Evolutionary conservation across 2,888 invertebrate genomes (phyloP), one percentile per base, ranked within the genome.

Genomic region (Eucera pruinosa): DNA sequence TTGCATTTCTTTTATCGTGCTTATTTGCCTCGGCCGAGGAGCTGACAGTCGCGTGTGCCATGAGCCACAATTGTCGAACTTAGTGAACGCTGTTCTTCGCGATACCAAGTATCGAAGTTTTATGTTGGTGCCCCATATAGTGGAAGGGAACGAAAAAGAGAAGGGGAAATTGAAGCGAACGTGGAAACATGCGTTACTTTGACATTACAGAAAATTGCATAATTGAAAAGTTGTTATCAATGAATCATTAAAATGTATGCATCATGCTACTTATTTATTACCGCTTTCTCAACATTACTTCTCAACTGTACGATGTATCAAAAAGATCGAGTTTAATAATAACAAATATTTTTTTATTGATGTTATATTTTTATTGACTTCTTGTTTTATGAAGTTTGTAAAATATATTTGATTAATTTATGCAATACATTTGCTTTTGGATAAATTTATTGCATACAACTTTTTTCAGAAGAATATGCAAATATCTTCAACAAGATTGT

Each of bases 41-140:
- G 68, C 65, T 55, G 52, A 68, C 78, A 55, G 77, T 72, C 77
- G 85, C 77, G 80, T 87, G 79, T 64, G 87, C 87, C 88, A 89
- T 88, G 86, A 82, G 82, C 66, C 61, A 52, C 75, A 66, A 80
- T 71, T 69, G 50, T 65, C 78, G 71, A 65, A 80, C 80, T 76
- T 82, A 80, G 71, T 82, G 81, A 82, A 70, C 81, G 78, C 76
- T 78, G 65, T 65, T 77, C 47, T 58, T 61, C 68, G 54, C 74
- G 72, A 68, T 79, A 78, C 43, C 52, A 50, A 68, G 52, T 50
- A 61, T 70, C 66, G 50, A 39, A 57, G 27, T 69, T 75, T 71
- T 72, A 65, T 71, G 52, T 68, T 43, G 50, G 36, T 61, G 52
- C 47, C n/a, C 55, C 61, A 69, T 68, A 66, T 55, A 43, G 68